Base-by-base conservation (phyloP, 2,888 invertebrate genomes). In the Cremastobaeus sp. region DNA sequence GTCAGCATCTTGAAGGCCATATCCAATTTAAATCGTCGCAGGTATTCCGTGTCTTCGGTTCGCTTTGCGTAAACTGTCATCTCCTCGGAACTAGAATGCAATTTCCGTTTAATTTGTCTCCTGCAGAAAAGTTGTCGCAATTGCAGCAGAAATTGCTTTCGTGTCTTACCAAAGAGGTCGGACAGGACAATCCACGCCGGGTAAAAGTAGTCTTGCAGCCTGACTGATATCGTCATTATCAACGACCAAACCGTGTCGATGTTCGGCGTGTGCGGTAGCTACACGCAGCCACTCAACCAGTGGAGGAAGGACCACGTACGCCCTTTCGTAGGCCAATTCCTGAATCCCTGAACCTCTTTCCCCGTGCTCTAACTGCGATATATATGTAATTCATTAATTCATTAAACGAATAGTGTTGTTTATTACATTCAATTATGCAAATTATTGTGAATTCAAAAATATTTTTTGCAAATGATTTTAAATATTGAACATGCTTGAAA, bases 261-360 rank as follows among this genome's bases (percentile, higher is more conserved):
- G 92, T 76, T 94, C 93, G 0, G 95, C 93, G 88, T 96, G 95
- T 1, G 96, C 95, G 0, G 93, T 91, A 3, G 93, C 92, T 0
- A 95, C 95, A 9, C 96, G 90, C 77, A 96, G 89, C 96, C 96
- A 97, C 88, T 96, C 96, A n/a, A 95, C 93, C 70, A 97, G 89
- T 8, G 96, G 96, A 0, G 96, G 96, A 76, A 96, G 89, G 0
- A 96, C 96, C 8, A 95, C 94, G 79, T 95, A 96, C 0, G 96
- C 95, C 54, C 96, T 90, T 88, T 95, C 95, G 76, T 95, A 95
- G 86, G 95, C 95, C 76, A 96, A 89, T 80, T 94, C 94, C 85
- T 94, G 92, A 32, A 92, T 90, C 2, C 91, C 91, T 5, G 85
- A 80, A 48, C 84, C 89, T 35, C 89, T 86, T 70, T 91, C 91